Evolutionary conservation across 2,113 vertebrate genomes (phyloP), one percentile per base, ranked within the genome.

Genomic region (Sapayoa aenigma): DNA sequence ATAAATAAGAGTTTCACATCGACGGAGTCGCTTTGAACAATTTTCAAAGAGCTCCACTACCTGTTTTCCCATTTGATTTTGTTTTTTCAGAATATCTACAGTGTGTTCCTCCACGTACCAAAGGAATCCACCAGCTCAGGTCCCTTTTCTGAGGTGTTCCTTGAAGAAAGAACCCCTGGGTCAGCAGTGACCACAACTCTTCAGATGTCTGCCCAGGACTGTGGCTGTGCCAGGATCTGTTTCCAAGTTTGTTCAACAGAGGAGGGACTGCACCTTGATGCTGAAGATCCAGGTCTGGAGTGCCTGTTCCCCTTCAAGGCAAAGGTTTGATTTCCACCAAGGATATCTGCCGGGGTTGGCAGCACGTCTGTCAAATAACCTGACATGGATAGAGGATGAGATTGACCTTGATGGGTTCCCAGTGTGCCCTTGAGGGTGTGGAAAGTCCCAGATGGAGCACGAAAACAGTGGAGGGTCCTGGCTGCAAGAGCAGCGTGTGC

Each of bases 31-130:
- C 95, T 97, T 96, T 95, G 97, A 96, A 96, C 49, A 28, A 50
- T 80, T 94, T 97, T 96, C 93, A 96, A 97, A 97, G 90, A 75
- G 88, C 84, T 73, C 75, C 67, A 25, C 80, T 78, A 84, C 76
- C 66, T 63, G 53, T 13, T 85, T 53, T 77, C 42, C 71, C 66
- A 84, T 94, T 89, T 93, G 89, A 90, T 97, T 95, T 68, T 63
- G 60, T 83, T 91, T 58, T 87, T n/a, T 67, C 35, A n/a, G 69
- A 49, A 1, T 39, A 68, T 78, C 86, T 84, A 18, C 63, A 72
- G 86, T 9, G 0, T 24, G 41, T 67, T 88, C 58, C 80, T 93
- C 94, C 79, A 18, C 0, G 42, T 9, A 55, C 44, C 60, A 55
- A 52, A 62, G 4, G 41, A 72, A 35, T 60, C 47, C n/a, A 39